phyloP scores from a whole-genome alignment of 2,888 invertebrate genomes.

The Metellina segmentata region DNA sequence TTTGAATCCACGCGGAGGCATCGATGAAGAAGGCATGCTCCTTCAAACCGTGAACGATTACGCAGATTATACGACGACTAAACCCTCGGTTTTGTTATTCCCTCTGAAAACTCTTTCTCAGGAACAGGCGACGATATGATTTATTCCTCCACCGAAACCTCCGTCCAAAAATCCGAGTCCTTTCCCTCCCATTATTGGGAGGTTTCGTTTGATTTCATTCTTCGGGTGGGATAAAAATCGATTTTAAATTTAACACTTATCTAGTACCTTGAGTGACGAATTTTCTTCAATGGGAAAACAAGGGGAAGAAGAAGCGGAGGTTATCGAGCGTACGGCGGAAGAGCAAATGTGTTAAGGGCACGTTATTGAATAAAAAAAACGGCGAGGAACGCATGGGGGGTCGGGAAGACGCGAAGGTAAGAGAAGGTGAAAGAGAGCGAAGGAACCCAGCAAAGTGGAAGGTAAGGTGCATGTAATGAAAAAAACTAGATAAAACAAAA shows the following conservation, averaged over 20 bases:
- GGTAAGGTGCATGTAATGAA: constrained; percentile 8
- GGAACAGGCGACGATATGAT: constrained; percentile 32
- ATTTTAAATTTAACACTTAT: constrained; percentile 73
- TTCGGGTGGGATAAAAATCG: constrained; percentile 45
- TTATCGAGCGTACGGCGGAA: constrained; percentile 46
- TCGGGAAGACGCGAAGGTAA: background rate
- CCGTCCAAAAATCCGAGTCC: constrained; percentile 12
- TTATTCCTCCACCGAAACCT: constrained; percentile 39
- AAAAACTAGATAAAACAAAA: constrained; percentile 13
- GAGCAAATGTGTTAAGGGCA: constrained; percentile 49
- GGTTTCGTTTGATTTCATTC: constrained; percentile 50
- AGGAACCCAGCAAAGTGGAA: background rate
- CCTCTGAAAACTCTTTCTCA: background rate
- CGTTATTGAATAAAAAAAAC: constrained; percentile 51
- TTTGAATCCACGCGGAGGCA: background rate
- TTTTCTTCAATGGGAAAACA: constrained; percentile 66
- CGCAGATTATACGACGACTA: constrained; percentile 14
- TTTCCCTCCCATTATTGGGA: constrained; percentile 40
- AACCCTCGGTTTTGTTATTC: constrained; percentile 22
- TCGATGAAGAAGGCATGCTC: constrained; percentile 6
- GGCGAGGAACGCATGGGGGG: constrained; percentile 8
- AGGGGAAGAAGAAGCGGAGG: constrained; percentile 44
- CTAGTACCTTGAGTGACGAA: constrained; percentile 44
- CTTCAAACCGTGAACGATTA: constrained; percentile 37
- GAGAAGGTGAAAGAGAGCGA: background rate